phyloP scores from a whole-genome alignment of 1,140 invertebrate genomes.

The Mycetomoellerius zeteki region DNA sequence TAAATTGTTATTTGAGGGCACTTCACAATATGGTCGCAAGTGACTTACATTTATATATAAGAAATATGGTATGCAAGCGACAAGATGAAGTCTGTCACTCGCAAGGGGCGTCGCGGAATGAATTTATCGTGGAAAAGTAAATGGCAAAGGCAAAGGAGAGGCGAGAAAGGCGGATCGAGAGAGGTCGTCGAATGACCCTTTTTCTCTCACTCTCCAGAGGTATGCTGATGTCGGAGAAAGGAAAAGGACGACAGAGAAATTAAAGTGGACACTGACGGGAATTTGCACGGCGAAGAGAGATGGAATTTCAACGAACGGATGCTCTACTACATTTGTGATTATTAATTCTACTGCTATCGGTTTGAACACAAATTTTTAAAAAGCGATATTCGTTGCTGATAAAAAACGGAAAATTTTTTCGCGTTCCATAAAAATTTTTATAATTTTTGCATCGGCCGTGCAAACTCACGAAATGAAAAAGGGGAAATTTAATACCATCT shows the following conservation, averaged over 20 bases:
- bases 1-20: background rate
- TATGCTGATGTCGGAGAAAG: constrained; percentile 56
- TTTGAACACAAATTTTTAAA: background rate
- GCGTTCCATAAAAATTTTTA: background rate
- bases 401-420: constrained; percentile 9
- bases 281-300: constrained; percentile 8
- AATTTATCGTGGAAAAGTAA: constrained; percentile 73
- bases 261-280: constrained; percentile 50
- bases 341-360: constrained; percentile 36
- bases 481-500: constrained; percentile 4
- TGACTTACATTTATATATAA: constrained; percentile 51
- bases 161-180: constrained; percentile 25
- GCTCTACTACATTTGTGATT: constrained; percentile 26
- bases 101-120: constrained; percentile 68
- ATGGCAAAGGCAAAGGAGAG: constrained; percentile 22
- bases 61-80: constrained; percentile 70
- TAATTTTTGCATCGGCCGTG: constrained; percentile 9
- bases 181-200: constrained; percentile 53
- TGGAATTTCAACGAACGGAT: constrained; percentile 24
- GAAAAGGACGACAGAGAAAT: constrained; percentile 53
- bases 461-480: constrained; percentile 19
- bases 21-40: background rate
- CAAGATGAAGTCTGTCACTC: constrained; percentile 73
- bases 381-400: background rate
- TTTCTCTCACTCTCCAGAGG: constrained; percentile 46